phyloP scores from a whole-genome alignment of 1,140 invertebrate species.

The Drosophila mojavensis region DNA sequence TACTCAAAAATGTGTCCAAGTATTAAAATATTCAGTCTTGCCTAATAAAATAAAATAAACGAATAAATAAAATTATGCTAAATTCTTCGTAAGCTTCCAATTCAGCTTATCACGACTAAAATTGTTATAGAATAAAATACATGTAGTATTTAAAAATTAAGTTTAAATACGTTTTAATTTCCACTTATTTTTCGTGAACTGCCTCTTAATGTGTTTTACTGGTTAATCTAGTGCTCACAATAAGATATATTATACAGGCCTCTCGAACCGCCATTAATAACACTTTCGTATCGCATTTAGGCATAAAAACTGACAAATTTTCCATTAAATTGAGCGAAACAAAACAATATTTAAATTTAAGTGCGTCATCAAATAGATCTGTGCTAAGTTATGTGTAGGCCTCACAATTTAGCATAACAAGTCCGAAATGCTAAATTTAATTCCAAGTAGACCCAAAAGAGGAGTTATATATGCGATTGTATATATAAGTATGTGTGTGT shows the following conservation, averaged over 20 bases:
- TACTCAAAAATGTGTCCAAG: no score
- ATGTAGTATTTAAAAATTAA: no score
- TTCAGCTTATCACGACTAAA: no score
- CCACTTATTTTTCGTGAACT: background rate
- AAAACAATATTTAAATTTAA: constrained; percentile 35
- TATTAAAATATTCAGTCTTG: no score
- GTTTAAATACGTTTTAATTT: no score
- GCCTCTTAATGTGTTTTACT: no score
- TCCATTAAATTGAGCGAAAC: constrained; percentile 32
- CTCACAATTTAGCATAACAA: constrained; percentile 34
- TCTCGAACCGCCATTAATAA: constrained; percentile 13
- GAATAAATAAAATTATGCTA: no score
- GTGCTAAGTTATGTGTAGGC: constrained; percentile 15
- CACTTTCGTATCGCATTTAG: background rate
- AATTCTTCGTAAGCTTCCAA: no score
- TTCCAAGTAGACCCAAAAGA: constrained; percentile 7
- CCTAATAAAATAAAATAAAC: no score
- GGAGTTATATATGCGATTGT: background rate
- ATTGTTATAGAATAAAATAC: no score
- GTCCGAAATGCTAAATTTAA: constrained; percentile 10
- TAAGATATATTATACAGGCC: background rate
- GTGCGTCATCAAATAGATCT: constrained; percentile 32
- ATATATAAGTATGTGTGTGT: background rate
- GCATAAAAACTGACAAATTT: constrained; percentile 33
- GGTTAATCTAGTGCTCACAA: background rate